These are phyloP conservation scores for Patiria pectinifera DNA, from an alignment of 53 echinoderm and acorn worm species.

Conservation along the genomic window DNA sequence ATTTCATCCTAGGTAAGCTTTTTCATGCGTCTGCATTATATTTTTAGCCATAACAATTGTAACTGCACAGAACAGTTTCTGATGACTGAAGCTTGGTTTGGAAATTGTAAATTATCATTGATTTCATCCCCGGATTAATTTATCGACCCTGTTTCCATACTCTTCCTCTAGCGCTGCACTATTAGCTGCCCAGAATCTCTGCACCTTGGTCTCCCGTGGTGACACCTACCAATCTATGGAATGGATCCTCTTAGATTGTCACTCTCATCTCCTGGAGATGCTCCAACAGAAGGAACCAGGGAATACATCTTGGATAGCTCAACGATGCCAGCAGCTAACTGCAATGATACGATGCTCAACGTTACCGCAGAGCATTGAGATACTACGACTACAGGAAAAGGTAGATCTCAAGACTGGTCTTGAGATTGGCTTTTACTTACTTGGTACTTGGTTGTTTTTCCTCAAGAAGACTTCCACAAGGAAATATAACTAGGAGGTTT, in stretches of 20 bases:
- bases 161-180: conserved; percentile 68
- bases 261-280: conserved; percentile 83
- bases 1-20: too few species aligned
- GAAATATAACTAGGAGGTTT: too few species aligned
- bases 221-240: conserved; percentile 94
- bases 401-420: conserved; percentile 37
- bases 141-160: not conserved
- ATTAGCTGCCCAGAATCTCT: conserved; percentile 85
- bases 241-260: conserved; percentile 89
- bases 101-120: not conserved
- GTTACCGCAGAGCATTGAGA: conserved; percentile 79
- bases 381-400: conserved; percentile 85
- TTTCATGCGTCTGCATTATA: too few species aligned
- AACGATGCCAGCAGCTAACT: conserved; percentile 86
- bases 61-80: not conserved
- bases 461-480: too few species aligned
- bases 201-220: conserved; percentile 80
- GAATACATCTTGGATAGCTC: conserved; percentile 82
- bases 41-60: not conserved
- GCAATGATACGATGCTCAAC: conserved; percentile 80
- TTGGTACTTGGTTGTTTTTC: not conserved
- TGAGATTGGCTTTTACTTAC: not conserved
- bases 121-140: too few species aligned
- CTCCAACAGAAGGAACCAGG: conserved; percentile 72
- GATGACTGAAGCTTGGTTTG: not conserved